Evolutionary conservation across 2,113 vertebrate genomes (phyloP).

Genomic region (Hippocampus mohnikei): DNA sequence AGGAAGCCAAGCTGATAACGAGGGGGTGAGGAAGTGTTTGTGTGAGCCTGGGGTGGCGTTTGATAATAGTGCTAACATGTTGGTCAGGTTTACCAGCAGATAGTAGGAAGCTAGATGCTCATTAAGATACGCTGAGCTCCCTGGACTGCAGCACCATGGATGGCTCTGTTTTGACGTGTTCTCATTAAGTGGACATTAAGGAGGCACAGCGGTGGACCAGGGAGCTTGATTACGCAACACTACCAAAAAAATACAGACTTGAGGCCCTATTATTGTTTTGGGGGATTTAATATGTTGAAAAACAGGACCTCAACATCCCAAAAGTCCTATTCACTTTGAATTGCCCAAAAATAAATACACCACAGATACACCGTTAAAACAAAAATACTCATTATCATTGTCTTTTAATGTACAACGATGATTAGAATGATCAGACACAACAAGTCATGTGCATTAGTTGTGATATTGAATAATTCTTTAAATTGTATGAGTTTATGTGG

Average conservation of each 20-base stretch:
- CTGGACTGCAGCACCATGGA: slow-evolving; percentile 48
- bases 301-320: neutral
- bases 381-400: neutral
- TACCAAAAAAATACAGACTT: slow-evolving; percentile 10
- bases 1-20: slow-evolving; percentile 57
- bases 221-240: slow-evolving; percentile 61
- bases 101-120: slow-evolving; percentile 66
- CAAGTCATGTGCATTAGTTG: neutral
- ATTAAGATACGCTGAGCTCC: slow-evolving; percentile 67
- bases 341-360: neutral
- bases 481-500: neutral
- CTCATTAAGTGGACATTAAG: slow-evolving; percentile 68
- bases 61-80: slow-evolving; percentile 55
- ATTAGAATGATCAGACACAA: neutral
- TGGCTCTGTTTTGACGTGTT: slow-evolving; percentile 61
- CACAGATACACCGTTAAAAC: neutral
- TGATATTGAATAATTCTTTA: neutral
- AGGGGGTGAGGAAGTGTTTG: slow-evolving; percentile 48
- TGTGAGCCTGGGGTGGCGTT: slow-evolving; percentile 26
- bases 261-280: neutral
- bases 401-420: neutral
- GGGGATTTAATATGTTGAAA: neutral
- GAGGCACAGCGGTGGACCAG: slow-evolving; percentile 51
- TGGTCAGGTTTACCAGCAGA: slow-evolving; percentile 60
- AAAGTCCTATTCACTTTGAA: neutral